These are phyloP conservation scores for Bettongia penicillata DNA, from an alignment of 2,113 vertebrate species.

Conservation along the genomic window DNA sequence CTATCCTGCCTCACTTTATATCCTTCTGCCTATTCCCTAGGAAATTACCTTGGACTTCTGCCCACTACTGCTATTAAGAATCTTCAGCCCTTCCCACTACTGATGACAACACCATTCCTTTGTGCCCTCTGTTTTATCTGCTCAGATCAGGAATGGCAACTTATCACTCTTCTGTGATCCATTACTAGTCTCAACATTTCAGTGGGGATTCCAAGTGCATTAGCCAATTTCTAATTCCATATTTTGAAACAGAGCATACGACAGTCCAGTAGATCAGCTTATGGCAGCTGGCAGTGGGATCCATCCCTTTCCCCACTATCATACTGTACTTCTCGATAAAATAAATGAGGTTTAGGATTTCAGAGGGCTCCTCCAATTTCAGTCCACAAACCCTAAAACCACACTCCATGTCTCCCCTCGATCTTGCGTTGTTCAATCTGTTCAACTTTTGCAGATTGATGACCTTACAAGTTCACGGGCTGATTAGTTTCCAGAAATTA, in stretches of 20 bases:
- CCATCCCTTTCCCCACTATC: slow-evolving; percentile 26
- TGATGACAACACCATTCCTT: background rate
- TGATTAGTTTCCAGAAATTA: background rate
- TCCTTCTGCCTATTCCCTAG: background rate
- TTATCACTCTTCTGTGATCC: background rate
- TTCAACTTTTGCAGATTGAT: background rate
- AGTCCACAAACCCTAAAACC: background rate
- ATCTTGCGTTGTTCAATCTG: background rate
- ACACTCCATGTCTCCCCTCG: background rate
- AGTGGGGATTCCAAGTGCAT: background rate
- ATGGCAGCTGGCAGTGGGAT: slow-evolving; percentile 39
- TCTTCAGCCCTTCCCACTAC: background rate
- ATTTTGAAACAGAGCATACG: slow-evolving; percentile 53
- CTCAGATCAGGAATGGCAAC: background rate
- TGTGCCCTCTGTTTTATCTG: background rate
- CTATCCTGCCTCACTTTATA: background rate
- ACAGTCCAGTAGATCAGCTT: background rate
- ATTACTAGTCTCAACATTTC: slow-evolving; percentile 2
- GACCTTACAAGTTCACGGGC: background rate
- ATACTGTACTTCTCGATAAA: slow-evolving; percentile 67
- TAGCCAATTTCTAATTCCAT: slow-evolving; percentile 2
- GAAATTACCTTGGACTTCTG: background rate
- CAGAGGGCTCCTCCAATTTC: slow-evolving; percentile 12
- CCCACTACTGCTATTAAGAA: background rate
- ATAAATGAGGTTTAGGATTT: slow-evolving; percentile 69